phyloP scores from a whole-genome alignment of 2,797 vertebrate species.

The Antennarius maculatus region DNA sequence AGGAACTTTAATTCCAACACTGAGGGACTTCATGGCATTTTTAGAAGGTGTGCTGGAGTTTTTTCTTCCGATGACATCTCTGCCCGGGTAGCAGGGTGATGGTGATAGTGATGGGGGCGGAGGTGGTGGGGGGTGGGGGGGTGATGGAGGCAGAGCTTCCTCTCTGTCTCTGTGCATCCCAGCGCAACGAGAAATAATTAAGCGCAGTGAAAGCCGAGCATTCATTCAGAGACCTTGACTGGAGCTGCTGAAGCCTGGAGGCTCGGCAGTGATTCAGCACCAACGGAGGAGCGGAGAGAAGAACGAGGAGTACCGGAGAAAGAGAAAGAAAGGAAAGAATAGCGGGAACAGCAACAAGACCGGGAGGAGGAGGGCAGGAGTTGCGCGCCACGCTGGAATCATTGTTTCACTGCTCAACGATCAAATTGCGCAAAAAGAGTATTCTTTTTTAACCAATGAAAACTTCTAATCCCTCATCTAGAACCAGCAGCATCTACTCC shows the following conservation, averaged over 20 bases:
- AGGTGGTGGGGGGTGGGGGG: constrained; percentile 12
- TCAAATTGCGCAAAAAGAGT: neutral
- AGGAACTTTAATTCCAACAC: constrained; percentile 10
- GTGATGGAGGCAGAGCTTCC: constrained; percentile 63
- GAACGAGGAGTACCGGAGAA: neutral
- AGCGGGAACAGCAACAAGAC: neutral
- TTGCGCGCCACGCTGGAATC: constrained; percentile 20
- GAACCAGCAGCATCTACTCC: neutral
- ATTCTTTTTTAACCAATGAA: constrained; percentile 3
- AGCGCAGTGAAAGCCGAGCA: constrained; percentile 54
- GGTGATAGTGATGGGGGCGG: constrained; percentile 1
- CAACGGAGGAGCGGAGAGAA: constrained; percentile 12
- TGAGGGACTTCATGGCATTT: constrained; percentile 24
- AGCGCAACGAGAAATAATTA: constrained; percentile 55
- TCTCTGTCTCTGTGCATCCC: constrained; percentile 55
- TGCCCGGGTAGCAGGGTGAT: constrained; percentile 9
- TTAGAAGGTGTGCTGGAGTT: neutral
- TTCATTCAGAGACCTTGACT: constrained; percentile 62
- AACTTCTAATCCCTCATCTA: constrained; percentile 20
- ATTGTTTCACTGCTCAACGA: constrained; percentile 5
- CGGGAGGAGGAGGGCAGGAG: neutral
- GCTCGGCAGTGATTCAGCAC: constrained; percentile 48
- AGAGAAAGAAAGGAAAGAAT: neutral
- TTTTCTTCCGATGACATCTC: constrained; percentile 13
- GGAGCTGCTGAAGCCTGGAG: constrained; percentile 45